phyloP scores from a whole-genome alignment of 2,797 vertebrate genomes.

The Mus caroli region DNA sequence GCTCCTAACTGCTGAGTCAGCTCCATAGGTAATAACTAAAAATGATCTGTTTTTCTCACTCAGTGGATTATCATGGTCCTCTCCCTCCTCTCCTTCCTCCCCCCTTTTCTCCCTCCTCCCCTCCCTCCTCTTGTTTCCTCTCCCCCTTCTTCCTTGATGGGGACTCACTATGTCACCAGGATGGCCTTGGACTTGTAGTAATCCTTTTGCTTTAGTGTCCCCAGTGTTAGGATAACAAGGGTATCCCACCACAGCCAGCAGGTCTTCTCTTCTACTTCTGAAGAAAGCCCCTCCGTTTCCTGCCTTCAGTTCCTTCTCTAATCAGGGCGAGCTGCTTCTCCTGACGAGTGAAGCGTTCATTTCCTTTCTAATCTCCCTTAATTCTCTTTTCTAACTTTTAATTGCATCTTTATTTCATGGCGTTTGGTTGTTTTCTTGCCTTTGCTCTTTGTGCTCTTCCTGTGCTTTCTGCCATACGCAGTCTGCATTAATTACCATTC shows the following conservation, averaged over 20 bases:
- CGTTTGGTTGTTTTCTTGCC: not conserved
- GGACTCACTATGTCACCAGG: not conserved
- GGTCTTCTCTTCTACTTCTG: not conserved
- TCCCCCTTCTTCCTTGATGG: not conserved
- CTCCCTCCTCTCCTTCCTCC: not conserved
- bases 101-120: not conserved
- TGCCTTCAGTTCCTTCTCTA: constrained; percentile 10
- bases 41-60: not conserved
- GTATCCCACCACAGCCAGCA: no score
- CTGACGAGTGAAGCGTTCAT: not conserved
- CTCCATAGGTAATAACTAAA: not conserved
- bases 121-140: not conserved
- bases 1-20: not conserved
- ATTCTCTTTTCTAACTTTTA: constrained; percentile 28
- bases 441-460: not conserved
- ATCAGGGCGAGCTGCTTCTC: not conserved
- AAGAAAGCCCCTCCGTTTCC: not conserved
- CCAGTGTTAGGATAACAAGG: no score
- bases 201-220: not conserved
- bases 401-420: constrained; percentile 29
- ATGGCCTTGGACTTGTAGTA: not conserved
- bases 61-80: not conserved
- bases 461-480: not conserved
- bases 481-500: not conserved
- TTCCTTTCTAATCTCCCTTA: constrained; percentile 14